Base-by-base conservation (phyloP, 2,888 invertebrate genomes). In the Rhyacophila evoluta region DNA sequence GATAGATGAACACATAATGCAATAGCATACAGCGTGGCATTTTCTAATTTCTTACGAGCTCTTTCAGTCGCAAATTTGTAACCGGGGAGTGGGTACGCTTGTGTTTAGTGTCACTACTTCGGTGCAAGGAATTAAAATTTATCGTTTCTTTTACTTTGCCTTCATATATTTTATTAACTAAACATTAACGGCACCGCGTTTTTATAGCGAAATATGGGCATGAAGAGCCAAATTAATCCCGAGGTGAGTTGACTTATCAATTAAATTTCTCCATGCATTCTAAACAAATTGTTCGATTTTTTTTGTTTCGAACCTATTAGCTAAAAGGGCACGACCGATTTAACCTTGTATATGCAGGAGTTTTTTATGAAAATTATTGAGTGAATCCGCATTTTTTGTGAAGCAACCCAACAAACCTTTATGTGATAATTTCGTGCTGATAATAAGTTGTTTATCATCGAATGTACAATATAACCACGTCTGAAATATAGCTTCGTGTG, bases 331-430 rank as follows among this genome's bases (percentile, higher is more conserved):
- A 69, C 15, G 79, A 79, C 79, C 76, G 79, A 12, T 76, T 79
- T 79, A 76, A 79, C 79, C 79, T 79, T 79, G 79, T 72, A 19
- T 19, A 55, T 55, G 55, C 55, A 55, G 10, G 55, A 15, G 15
- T 55, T 19, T 55, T 55, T 55, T 55, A 55, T 55, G 55, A 19
- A 55, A 55, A 4, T 33, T 55, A 55, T 55, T 39, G 39, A 12
- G 55, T 41, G 19, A 55, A 55, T 19, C 19, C 19, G 55, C 25
- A 25, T 55, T 19, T 25, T 25, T 55, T 55, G 25, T 8, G 0
- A 25, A 55, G 55, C 19, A 25, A 55, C 15, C 55, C 25, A 8
- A 55, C 19, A 25, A 39, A 39, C 19, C 19, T 15, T 55, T 55
- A 55, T 55, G 55, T 55, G 25, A 55, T 19, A 55, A 55, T 25